Percentiles rank a stretch among this genome's conserved stretches.
These are phyloP conservation scores for Cryptomyrus ogoouensis DNA, from an alignment of 2,113 vertebrate genomes.

Conservation along the genomic window DNA sequence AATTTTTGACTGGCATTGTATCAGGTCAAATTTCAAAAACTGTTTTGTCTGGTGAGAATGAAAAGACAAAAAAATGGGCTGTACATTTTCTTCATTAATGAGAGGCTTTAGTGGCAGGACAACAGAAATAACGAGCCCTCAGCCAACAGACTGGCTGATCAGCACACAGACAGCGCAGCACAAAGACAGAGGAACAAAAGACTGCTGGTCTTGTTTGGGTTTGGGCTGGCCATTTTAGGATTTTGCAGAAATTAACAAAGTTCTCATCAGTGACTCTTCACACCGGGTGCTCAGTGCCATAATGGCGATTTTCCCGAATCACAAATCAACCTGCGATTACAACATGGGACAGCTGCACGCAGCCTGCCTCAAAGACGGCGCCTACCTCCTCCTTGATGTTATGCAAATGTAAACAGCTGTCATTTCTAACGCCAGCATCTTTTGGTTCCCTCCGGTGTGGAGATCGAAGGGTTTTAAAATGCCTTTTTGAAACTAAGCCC, in stretches of 20 bases:
- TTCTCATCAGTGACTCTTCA: neutral
- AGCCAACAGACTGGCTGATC: constrained; percentile 11
- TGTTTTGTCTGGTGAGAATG: neutral
- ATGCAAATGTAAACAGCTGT: constrained; percentile 58
- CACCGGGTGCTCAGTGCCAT: constrained; percentile 11
- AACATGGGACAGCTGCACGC: constrained; percentile 46
- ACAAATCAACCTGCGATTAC: constrained; percentile 50
- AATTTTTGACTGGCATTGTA: neutral
- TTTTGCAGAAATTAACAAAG: neutral
- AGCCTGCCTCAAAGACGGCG: constrained; percentile 39
- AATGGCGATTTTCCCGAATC: constrained; percentile 38
- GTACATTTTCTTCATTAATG: constrained; percentile 29
- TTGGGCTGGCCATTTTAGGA: neutral
- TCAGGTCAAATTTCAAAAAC: neutral
- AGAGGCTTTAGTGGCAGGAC: constrained; percentile 20
- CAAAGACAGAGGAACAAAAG: neutral
- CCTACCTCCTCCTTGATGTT: constrained; percentile 49
- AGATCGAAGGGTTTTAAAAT: constrained; percentile 39
- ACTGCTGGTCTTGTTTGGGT: constrained; percentile 5
- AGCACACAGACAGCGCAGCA: neutral
- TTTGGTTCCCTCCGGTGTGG: constrained; percentile 32
- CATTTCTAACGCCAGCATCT: constrained; percentile 44
- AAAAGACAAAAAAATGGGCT: neutral
- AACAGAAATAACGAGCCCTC: constrained; percentile 25
- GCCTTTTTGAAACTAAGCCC: constrained; percentile 37